Conservation (phyloP, 2,888 invertebrate species). For the Mythimna albipuncta region DNA sequence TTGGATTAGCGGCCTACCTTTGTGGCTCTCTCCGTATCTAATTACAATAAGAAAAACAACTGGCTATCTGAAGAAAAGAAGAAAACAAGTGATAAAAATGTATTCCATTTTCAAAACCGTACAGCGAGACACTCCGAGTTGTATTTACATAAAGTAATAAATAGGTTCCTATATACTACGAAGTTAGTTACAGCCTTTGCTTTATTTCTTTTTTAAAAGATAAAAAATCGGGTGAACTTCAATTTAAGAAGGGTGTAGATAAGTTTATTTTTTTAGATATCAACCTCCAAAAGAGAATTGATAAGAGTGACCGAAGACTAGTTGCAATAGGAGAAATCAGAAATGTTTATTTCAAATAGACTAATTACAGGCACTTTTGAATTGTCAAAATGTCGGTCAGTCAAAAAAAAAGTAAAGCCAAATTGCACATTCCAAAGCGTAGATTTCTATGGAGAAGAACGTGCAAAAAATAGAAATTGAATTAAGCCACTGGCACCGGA, state of each 20-base stretch:
- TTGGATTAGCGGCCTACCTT: conserved; percentile 74
- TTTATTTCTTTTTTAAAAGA: conserved; percentile 48
- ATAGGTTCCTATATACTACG: conserved; percentile 48
- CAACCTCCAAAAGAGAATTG: background rate
- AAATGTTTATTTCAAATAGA: too few species aligned
- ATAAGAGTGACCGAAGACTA: background rate
- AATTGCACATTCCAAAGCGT: too few species aligned
- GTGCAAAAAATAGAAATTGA: too few species aligned
- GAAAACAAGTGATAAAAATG: conserved; percentile 61
- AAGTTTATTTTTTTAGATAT: conserved; percentile 5
- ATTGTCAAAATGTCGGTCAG: too few species aligned
- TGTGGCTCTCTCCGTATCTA: conserved; percentile 66
- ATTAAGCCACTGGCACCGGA: too few species aligned
- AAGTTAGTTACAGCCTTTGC: conserved; percentile 35
- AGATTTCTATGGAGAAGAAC: too few species aligned
- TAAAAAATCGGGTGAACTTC: conserved; percentile 37
- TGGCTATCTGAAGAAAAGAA: conserved; percentile 55
- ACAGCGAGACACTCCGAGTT: conserved; percentile 29
- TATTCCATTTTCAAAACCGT: conserved; percentile 57
- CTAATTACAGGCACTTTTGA: too few species aligned
- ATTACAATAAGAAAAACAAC: conserved; percentile 67
- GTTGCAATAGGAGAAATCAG: too few species aligned
- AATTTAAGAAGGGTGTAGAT: conserved; percentile 22
- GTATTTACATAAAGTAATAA: conserved; percentile 58
- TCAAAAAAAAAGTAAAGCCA: too few species aligned